These are phyloP conservation scores for Pardosa pseudoannulata DNA, from an alignment of 2,888 invertebrate genomes.

Conservation along the genomic window DNA sequence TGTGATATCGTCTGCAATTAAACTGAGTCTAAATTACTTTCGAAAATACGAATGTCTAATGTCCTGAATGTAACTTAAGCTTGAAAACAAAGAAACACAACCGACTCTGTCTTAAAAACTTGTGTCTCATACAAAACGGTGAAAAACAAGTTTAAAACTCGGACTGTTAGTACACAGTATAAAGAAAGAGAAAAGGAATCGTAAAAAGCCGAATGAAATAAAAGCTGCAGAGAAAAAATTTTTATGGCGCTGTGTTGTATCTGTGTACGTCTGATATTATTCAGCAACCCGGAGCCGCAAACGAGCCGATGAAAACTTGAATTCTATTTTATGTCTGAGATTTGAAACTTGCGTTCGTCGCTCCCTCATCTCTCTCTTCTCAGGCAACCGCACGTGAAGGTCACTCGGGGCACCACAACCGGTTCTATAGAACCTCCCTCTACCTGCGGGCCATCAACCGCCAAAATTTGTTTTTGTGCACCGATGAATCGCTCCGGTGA, in stretches of 20 bases:
- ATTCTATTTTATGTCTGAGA: slow-evolving; percentile 65
- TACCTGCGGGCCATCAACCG: slow-evolving; percentile 65
- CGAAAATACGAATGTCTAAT: too few species aligned
- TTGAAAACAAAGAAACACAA: too few species aligned
- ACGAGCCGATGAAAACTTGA: slow-evolving; percentile 68
- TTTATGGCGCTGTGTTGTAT: slow-evolving; percentile 14
- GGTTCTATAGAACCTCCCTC: slow-evolving; percentile 36
- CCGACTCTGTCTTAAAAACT: too few species aligned
- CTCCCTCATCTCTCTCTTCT: slow-evolving; percentile 49
- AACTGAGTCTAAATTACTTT: too few species aligned
- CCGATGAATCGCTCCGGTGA: slow-evolving; percentile 32
- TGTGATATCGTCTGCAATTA: too few species aligned
- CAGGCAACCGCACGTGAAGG: slow-evolving; percentile 66
- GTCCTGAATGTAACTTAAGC: too few species aligned
- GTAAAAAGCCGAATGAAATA: not conserved
- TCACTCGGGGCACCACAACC: slow-evolving; percentile 57
- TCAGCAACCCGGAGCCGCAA: slow-evolving; percentile 44
- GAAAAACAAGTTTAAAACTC: not conserved
- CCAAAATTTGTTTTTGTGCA: slow-evolving; percentile 41
- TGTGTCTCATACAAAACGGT: not conserved
- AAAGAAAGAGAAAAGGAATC: slow-evolving; percentile 15
- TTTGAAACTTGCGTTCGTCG: slow-evolving; percentile 62
- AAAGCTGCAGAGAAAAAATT: not conserved
- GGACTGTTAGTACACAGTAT: not conserved
- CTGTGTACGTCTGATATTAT: slow-evolving; percentile 41